phyloP scores from a whole-genome alignment of 2,797 vertebrate species.

The Gymnoscopelus microlampas region DNA sequence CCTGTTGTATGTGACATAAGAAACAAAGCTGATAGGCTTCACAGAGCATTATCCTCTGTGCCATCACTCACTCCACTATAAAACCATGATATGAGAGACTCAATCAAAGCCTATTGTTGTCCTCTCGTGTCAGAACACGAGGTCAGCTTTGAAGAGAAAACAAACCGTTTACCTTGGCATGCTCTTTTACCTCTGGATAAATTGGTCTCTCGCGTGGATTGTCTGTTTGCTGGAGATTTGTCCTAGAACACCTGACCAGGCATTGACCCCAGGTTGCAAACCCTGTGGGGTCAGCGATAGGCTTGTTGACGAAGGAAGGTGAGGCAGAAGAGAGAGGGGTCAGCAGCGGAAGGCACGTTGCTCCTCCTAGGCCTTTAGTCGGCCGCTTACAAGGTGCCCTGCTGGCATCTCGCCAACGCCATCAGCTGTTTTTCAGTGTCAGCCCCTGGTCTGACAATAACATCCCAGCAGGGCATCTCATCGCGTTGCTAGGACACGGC shows the following conservation, averaged over 20 bases:
- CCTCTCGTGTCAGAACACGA: conserved; percentile 70
- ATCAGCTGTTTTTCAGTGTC: conserved; percentile 98
- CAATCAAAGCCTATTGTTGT: conserved; percentile 69
- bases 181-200: conserved; percentile 75
- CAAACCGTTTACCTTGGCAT: conserved; percentile 73
- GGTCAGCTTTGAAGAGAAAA: conserved; percentile 68
- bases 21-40: conserved; percentile 64
- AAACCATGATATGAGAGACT: conserved; percentile 71
- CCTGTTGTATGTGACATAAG: conserved; percentile 62
- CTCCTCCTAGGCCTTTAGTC: conserved; percentile 74
- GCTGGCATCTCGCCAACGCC: conserved; percentile 89
- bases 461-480: conserved; percentile 86
- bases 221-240: conserved; percentile 71
- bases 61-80: conserved; percentile 72
- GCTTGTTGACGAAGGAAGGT: conserved; percentile 35
- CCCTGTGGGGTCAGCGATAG: conserved; percentile 69
- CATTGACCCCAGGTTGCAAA: conserved; percentile 86
- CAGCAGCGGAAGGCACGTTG: conserved; percentile 69
- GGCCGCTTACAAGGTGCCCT: conserved; percentile 93
- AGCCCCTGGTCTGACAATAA: conserved; percentile 87
- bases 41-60: conserved; percentile 46
- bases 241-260: conserved; percentile 86
- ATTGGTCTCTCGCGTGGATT: conserved; percentile 57
- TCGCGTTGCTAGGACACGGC: conserved; percentile 92
- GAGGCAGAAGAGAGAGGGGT: conserved; percentile 34